Conservation (phyloP, 2,113 vertebrate genomes). For the Otus sunia region DNA sequence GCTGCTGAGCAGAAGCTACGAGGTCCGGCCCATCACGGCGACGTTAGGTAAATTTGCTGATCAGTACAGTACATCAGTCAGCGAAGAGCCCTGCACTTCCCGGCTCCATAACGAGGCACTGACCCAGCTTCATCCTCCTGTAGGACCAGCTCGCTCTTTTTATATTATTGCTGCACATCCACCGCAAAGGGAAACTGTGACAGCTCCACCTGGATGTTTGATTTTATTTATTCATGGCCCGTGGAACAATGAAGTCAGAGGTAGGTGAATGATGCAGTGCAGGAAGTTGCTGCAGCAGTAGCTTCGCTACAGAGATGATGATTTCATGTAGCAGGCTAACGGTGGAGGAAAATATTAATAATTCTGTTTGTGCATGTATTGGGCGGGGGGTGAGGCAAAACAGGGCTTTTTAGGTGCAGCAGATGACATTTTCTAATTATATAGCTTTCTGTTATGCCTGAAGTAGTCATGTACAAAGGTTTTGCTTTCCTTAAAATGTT, state of each 20-base stretch:
- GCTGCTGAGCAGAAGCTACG: constrained; percentile 44
- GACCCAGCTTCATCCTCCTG: constrained; percentile 42
- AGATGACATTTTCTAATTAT: constrained; percentile 38
- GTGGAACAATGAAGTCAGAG: constrained; percentile 70
- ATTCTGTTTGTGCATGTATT: neutral
- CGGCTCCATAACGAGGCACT: constrained; percentile 17
- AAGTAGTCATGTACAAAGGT: neutral
- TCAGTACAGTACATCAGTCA: neutral
- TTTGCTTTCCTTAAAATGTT: neutral
- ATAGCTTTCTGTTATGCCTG: constrained; percentile 64
- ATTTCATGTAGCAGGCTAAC: constrained; percentile 17
- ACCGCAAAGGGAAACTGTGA: neutral
- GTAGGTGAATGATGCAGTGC: constrained; percentile 78
- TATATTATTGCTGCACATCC: neutral
- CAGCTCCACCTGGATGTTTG: constrained; percentile 32
- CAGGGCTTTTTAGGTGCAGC: neutral
- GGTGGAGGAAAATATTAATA: neutral
- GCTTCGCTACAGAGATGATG: constrained; percentile 47
- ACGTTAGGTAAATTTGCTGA: constrained; percentile 67
- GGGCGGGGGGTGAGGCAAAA: neutral
- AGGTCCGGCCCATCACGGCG: constrained; percentile 63
- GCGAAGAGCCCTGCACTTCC: neutral
- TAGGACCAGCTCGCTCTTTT: neutral
- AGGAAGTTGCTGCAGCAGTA: constrained; percentile 68
- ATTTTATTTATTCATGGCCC: constrained; percentile 28